Evolutionary conservation across 1,140 invertebrate species (phyloP), one percentile per base, ranked within the genome.

Genomic region (Papilio helenus): DNA sequence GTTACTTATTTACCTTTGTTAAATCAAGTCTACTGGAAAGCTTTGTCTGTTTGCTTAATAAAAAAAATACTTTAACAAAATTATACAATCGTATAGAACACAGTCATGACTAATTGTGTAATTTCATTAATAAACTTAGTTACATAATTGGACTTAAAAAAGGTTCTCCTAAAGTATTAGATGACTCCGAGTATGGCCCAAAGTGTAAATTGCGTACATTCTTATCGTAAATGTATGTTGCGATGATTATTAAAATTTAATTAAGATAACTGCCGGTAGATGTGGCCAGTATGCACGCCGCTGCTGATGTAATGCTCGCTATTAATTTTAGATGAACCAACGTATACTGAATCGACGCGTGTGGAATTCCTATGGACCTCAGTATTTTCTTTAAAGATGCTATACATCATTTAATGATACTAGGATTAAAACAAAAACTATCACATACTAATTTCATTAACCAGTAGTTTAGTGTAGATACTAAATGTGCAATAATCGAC

Each of bases 271-370:
- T 14, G 26, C 3, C 8, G 10, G 23, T 16, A 61, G 23, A 12
- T 29, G 23, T 5, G 61, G 61, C 23, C 51, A 82, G 74, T 77
- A 74, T 78, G 79, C 79, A 83, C 81, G 81, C 76, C 80, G 79
- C 61, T 61, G 39, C 80, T 72, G 77, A 71, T 81, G 29, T 74
- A 83, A 82, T 82, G 78, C 80, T 80, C 49, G 71, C 84, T 81
- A 89, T 89, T 85, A 87, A 89, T 89, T 87, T 87, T 87, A 85
- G 83, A 89, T 89, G 84, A 85, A 49, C 74, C 72, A 65, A 81
- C 81, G 72, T 80, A 76, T 78, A 81, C 58, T 61, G 80, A 68
- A 29, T 73, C 44, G n/a, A 76, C 72, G 76, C 79, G 72, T 23
- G 23, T 72, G 4, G 76, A 71, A 49, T 73, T 49, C 68, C 74